Percentiles rank a stretch among this genome's conserved stretches.
These are phyloP conservation scores for Pseudomyrmex pallidus DNA, from an alignment of 1,140 invertebrate species.

Conservation along the genomic window DNA sequence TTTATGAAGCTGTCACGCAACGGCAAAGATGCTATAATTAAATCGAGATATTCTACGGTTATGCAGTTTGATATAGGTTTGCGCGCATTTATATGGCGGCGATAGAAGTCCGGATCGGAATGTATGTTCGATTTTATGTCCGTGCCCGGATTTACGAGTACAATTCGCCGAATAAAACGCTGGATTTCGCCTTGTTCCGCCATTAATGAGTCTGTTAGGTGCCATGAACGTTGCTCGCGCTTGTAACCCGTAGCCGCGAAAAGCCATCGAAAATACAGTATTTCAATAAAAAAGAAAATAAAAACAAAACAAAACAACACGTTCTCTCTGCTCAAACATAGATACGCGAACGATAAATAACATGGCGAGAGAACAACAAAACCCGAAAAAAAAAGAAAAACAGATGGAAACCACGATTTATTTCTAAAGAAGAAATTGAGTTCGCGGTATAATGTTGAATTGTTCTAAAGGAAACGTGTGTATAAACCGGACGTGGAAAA, in stretches of 20 bases:
- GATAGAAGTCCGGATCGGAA: slow-evolving; percentile 5
- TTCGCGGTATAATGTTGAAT: background rate
- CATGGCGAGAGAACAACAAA: background rate
- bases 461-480: too few relatives aligned
- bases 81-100: slow-evolving; percentile 26
- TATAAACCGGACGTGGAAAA: background rate
- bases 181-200: background rate
- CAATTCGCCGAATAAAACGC: slow-evolving; percentile 16
- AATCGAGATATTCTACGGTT: slow-evolving; percentile 15
- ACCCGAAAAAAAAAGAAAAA: background rate
- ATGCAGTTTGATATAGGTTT: slow-evolving; percentile 19
- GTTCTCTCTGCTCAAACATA: background rate
- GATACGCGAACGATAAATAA: slow-evolving; percentile 13
- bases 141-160: slow-evolving; percentile 35
- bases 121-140: slow-evolving; percentile 55
- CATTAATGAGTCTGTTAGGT: slow-evolving; percentile 41
- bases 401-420: slow-evolving; percentile 38
- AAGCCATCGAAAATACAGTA: slow-evolving; percentile 19
- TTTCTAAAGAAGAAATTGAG: background rate
- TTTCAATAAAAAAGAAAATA: slow-evolving; percentile 7
- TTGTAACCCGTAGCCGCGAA: background rate
- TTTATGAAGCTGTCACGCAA: slow-evolving; percentile 11
- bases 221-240: background rate
- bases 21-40: slow-evolving; percentile 25
- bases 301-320: background rate